These are phyloP conservation scores for Lysandra bellargus DNA, from an alignment of 2,888 invertebrate species.

Conservation along the genomic window DNA sequence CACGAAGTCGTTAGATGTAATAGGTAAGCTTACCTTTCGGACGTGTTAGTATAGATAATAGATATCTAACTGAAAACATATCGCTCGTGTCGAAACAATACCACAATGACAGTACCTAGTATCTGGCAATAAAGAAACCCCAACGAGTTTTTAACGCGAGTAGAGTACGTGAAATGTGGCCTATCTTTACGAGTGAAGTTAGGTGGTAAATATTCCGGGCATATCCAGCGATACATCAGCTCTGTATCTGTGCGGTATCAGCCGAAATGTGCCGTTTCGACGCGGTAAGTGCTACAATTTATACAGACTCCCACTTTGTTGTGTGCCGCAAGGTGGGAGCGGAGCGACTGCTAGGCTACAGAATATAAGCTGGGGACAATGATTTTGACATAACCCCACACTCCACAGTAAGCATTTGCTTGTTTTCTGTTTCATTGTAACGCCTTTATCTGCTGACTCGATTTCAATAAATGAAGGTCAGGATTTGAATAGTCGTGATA, in stretches of 20 bases:
- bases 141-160: neutral
- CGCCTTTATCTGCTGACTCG: too few species aligned
- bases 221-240: constrained; percentile 68
- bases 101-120: neutral
- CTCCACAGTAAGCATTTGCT: too few species aligned
- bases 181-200: constrained; percentile 23
- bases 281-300: constrained; percentile 72
- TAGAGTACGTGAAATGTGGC: neutral
- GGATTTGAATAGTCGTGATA: too few species aligned
- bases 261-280: constrained; percentile 75
- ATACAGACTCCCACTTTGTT: constrained; percentile 56
- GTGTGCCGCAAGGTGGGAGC: constrained; percentile 44
- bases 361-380: too few species aligned
- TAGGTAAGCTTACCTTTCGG: too few species aligned
- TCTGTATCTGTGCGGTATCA: constrained; percentile 58
- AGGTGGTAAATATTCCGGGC: constrained; percentile 18
- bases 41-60: too few species aligned
- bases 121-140: neutral
- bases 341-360: constrained; percentile 22
- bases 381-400: too few species aligned
- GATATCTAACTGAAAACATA: too few species aligned
- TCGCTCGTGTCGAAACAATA: neutral
- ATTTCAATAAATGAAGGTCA: too few species aligned
- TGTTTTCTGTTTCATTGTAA: too few species aligned
- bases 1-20: too few species aligned